A percentile compares a stretch with the other conserved stretches of the same genome.
Conservation (phyloP, 2,888 invertebrate species). For the Epistrophe grossulariae region DNA sequence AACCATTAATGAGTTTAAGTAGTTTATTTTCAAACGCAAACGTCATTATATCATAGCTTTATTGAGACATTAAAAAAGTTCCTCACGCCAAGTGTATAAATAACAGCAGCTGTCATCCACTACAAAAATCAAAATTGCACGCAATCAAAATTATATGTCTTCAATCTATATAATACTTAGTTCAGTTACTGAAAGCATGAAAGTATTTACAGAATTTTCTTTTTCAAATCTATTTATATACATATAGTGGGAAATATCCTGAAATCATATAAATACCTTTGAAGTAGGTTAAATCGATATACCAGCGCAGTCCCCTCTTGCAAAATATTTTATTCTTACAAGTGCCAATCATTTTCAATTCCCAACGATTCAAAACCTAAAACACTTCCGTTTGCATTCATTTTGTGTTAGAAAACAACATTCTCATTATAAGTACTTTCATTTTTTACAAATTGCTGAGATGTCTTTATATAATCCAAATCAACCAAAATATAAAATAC, state of each 20-base stretch:
- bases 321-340: conserved; percentile 1
- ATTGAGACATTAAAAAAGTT: conserved; percentile 20
- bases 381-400: background rate
- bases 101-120: background rate
- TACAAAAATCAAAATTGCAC: background rate
- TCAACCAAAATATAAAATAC: background rate
- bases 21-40: background rate
- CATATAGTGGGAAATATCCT: background rate
- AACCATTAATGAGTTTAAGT: background rate
- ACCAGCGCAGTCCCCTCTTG: background rate
- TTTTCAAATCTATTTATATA: background rate
- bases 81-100: background rate
- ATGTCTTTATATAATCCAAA: background rate
- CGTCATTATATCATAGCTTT: background rate
- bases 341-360: background rate
- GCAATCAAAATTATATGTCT: conserved; percentile 8
- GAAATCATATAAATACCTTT: background rate
- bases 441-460: background rate
- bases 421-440: background rate
- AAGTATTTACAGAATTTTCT: background rate
- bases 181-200: background rate
- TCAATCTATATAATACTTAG: background rate
- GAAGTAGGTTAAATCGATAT: conserved; percentile 22
- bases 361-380: background rate
- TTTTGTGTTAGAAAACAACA: background rate